Evolutionary conservation across 2,113 vertebrate genomes (phyloP).

Genomic region (Willisornis vidua): DNA sequence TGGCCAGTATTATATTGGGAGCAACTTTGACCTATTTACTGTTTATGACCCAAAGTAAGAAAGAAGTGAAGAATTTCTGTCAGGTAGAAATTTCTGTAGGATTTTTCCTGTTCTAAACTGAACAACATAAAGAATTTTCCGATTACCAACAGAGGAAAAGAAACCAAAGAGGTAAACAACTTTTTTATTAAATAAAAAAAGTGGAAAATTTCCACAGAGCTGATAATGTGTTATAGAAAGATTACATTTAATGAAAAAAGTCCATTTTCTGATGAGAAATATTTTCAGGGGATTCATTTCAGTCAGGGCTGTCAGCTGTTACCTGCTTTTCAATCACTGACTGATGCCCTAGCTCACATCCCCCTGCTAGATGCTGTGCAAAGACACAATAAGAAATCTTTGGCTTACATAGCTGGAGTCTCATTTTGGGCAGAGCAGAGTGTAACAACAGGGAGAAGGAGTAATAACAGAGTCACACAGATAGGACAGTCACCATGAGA

Average conservation of each 20-base stretch:
- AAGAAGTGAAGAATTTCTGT: neutral
- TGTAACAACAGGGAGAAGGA: neutral
- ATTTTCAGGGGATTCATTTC: neutral
- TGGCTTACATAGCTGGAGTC: neutral
- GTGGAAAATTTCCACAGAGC: neutral
- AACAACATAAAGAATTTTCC: neutral
- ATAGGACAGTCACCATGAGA: neutral
- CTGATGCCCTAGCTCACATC: neutral
- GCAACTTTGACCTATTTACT: neutral
- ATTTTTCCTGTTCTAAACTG: neutral
- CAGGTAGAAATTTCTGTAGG: neutral
- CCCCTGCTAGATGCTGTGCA: neutral
- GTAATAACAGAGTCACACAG: neutral
- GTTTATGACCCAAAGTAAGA: neutral
- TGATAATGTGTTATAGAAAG: neutral
- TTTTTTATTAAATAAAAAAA: neutral
- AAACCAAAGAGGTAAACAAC: neutral
- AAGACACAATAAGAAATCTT: neutral
- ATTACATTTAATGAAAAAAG: neutral
- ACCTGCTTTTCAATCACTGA: neutral
- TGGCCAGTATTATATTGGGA: neutral
- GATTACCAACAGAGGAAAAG: neutral
- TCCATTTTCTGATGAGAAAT: neutral
- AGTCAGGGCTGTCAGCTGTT: neutral
- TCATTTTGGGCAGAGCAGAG: neutral